Evolutionary conservation across 1,140 invertebrate genomes (phyloP).

Genomic region (Zaprionus nigranus): DNA sequence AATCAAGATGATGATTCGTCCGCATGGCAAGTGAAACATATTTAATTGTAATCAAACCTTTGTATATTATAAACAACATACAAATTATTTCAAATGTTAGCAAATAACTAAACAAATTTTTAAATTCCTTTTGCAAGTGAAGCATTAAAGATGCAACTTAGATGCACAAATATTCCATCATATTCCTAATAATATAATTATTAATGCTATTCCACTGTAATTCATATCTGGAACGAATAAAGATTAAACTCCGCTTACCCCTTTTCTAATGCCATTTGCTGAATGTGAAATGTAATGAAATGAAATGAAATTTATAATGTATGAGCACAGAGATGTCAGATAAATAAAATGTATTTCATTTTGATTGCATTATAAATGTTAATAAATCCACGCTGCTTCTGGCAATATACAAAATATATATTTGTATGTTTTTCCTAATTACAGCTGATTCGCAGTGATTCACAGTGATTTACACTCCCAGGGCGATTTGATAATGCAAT

Average conservation of each 20-base stretch:
- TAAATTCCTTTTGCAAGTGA: no score
- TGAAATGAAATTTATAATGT: neutral
- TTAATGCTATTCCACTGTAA: no score
- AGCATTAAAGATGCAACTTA: no score
- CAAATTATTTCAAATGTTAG: no score
- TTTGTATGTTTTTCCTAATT: neutral
- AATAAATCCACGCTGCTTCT: neutral
- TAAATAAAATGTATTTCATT: neutral
- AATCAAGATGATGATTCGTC: no score
- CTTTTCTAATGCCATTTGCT: neutral
- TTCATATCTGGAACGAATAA: no score
- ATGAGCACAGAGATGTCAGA: neutral
- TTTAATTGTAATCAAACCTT: no score
- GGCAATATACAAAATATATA: neutral
- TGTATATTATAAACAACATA: no score
- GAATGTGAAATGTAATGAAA: neutral
- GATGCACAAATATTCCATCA: no score
- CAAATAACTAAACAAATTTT: no score
- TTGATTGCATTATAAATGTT: conserved; percentile 9
- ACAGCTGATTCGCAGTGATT: neutral
- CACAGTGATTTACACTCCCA: conserved; percentile 1
- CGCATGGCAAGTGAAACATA: no score
- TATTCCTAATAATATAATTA: no score
- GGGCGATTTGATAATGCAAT: neutral
- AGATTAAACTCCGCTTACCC: neutral